Percentiles rank a stretch among this genome's conserved stretches.
These are phyloP conservation scores for Synergus japonicus DNA, from an alignment of 2,888 invertebrate genomes.

Conservation along the genomic window DNA sequence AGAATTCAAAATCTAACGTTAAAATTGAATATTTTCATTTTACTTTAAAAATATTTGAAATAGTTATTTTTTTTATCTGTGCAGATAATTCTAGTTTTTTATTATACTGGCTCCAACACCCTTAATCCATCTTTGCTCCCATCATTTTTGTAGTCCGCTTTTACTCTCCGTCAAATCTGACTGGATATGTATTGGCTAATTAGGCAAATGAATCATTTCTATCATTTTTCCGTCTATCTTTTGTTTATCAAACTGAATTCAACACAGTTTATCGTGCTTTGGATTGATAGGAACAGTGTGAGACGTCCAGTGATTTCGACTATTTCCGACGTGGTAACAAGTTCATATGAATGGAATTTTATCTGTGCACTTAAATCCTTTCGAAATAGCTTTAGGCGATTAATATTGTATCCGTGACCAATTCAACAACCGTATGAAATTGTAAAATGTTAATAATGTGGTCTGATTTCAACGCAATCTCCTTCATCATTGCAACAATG, in stretches of 20 bases:
- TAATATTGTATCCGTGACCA: constrained; percentile 39
- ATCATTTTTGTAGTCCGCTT: too few species aligned
- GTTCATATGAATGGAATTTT: constrained; percentile 39
- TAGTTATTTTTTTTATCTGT: too few species aligned
- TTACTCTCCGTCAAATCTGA: too few species aligned
- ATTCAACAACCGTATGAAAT: constrained; percentile 42
- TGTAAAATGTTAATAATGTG: constrained; percentile 32
- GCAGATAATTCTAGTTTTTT: too few species aligned
- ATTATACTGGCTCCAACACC: too few species aligned
- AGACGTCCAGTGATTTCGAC: constrained; percentile 17
- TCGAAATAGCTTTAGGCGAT: constrained; percentile 42
- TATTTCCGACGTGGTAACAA: constrained; percentile 29
- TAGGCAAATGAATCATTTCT: background rate
- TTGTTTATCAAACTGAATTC: background rate
- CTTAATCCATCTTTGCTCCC: too few species aligned
- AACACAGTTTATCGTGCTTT: constrained; percentile 1
- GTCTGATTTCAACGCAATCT: constrained; percentile 19
- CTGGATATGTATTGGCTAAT: background rate
- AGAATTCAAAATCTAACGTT: too few species aligned
- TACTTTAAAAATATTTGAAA: too few species aligned
- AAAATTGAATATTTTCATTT: too few species aligned
- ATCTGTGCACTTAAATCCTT: constrained; percentile 39
- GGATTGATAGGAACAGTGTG: background rate
- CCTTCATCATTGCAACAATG: background rate
- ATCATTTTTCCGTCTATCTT: background rate